Conservation (phyloP, 2,888 invertebrate species). For the Nebria salina region DNA sequence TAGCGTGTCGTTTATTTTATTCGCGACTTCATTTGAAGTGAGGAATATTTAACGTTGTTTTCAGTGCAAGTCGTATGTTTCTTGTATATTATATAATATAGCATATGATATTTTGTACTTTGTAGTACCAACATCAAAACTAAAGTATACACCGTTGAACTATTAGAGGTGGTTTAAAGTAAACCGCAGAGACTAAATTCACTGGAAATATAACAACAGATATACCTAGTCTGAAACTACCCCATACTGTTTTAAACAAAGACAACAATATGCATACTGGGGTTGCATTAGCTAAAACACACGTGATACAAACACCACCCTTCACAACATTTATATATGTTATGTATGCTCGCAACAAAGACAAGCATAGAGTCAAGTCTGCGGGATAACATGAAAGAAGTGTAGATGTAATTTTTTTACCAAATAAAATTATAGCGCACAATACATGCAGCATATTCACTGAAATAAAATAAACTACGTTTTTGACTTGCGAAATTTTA, state of each 20-base stretch:
- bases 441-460: constrained; percentile 6
- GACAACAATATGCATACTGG: neutral
- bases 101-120: neutral
- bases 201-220: constrained; percentile 41
- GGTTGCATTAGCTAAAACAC: neutral
- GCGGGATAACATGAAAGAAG: neutral
- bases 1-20: too few relatives aligned
- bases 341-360: neutral
- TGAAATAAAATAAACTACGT: constrained; percentile 7
- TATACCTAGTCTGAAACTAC: constrained; percentile 6
- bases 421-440: constrained; percentile 10
- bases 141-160: constrained; percentile 47
- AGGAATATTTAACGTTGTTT: too few relatives aligned
- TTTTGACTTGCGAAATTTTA: neutral
- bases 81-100: neutral
- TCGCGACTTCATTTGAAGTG: too few relatives aligned
- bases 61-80: too few relatives aligned
- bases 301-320: constrained; percentile 1
- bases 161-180: constrained; percentile 45
- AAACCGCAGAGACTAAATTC: constrained; percentile 47
- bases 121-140: constrained; percentile 7
- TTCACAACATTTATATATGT: neutral
- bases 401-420: constrained; percentile 3
- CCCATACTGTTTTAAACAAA: neutral
- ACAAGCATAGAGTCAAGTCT: neutral